A percentile compares a stretch with the other conserved stretches of the same genome.
phyloP scores from a whole-genome alignment of 2,797 vertebrate species.

The Sebastes cheni region DNA sequence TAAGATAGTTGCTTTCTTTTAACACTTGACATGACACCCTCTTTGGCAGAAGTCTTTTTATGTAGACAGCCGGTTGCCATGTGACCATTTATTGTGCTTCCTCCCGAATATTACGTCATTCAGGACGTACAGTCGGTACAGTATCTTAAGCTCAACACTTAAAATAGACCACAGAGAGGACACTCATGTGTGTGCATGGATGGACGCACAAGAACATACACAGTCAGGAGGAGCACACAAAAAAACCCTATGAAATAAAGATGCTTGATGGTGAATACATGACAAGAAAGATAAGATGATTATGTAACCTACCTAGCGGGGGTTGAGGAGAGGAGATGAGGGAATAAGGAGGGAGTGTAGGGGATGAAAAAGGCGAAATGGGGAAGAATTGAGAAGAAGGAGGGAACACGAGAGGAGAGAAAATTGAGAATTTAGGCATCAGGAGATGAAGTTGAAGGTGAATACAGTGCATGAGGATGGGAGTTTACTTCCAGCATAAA shows the following conservation, averaged over 20 bases:
- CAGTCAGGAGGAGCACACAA: slow-evolving; percentile 3
- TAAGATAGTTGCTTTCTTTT: background rate
- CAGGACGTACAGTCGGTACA: slow-evolving; percentile 34
- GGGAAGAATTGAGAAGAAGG: background rate
- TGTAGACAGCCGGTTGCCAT: background rate
- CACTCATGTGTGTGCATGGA: background rate
- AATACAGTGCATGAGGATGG: background rate
- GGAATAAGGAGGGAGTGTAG: background rate
- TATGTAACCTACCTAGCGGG: slow-evolving; percentile 53
- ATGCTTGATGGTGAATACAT: slow-evolving; percentile 43
- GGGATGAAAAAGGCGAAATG: background rate
- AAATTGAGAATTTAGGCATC: background rate
- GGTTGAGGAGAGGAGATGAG: slow-evolving; percentile 15
- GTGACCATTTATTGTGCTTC: background rate
- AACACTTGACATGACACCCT: background rate
- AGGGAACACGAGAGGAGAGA: background rate
- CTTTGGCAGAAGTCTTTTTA: background rate
- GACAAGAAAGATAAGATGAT: slow-evolving; percentile 57
- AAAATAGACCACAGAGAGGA: slow-evolving; percentile 36
- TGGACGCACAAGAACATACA: background rate
- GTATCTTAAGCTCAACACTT: slow-evolving; percentile 15
- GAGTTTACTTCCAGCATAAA: slow-evolving; percentile 22
- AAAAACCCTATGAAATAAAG: slow-evolving; percentile 57
- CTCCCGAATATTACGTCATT: slow-evolving; percentile 10
- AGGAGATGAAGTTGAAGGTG: background rate